These are phyloP conservation scores for Toxotes jaculatrix DNA, from an alignment of 2,113 vertebrate species.

Conservation along the genomic window DNA sequence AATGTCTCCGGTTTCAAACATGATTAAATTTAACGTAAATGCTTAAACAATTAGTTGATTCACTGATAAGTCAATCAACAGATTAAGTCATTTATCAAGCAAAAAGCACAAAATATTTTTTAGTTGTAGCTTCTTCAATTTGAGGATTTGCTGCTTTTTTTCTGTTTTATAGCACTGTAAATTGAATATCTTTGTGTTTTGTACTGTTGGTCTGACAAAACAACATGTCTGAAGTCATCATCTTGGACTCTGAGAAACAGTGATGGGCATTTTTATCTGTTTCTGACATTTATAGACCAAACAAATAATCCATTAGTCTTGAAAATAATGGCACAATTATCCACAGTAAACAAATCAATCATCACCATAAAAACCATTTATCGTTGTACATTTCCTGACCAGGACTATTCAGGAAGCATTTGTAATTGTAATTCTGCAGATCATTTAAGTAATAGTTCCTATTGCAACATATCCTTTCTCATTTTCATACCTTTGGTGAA, in stretches of 20 bases:
- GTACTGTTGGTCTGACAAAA: background rate
- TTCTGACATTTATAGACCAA: background rate
- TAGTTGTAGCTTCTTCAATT: background rate
- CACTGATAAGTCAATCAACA: background rate
- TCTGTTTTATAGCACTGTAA: background rate
- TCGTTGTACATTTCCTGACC: background rate
- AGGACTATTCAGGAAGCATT: background rate
- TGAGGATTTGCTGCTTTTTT: background rate
- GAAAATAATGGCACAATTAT: background rate
- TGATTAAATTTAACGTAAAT: constrained; percentile 9
- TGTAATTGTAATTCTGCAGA: background rate
- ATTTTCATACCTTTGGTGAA: background rate
- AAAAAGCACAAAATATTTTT: background rate
- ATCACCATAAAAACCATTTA: background rate
- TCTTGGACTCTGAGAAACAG: background rate
- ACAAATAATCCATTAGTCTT: background rate
- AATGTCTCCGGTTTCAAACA: background rate
- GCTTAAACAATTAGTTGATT: constrained; percentile 21
- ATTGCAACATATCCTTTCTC: background rate
- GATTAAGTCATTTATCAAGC: background rate
- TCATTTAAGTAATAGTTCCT: background rate
- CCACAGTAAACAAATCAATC: background rate
- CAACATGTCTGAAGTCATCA: background rate
- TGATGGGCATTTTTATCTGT: background rate
- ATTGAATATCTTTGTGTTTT: background rate